Evolutionary conservation across 64 coral and sea anemone species (phyloP).

Genomic region (Stylophora pistillata): DNA sequence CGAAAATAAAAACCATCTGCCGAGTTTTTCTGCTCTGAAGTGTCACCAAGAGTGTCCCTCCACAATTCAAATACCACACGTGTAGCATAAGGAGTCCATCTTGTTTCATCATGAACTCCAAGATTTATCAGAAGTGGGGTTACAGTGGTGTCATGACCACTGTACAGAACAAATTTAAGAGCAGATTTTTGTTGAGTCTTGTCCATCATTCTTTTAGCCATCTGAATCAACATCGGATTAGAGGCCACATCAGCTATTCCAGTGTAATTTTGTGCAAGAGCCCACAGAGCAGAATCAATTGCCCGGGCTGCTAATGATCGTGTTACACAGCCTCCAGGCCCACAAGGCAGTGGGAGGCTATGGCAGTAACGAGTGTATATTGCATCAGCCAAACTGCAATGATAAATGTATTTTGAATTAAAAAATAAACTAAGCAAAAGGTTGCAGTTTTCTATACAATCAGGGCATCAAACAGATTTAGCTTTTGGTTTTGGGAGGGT

Average conservation of each 20-base stretch:
- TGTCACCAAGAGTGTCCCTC: slow-evolving; percentile 2
- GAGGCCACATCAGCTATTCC: slow-evolving; percentile 38
- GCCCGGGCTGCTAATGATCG: slow-evolving; percentile 22
- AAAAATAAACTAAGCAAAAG: not conserved
- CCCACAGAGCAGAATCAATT: slow-evolving; percentile 41
- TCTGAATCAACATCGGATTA: slow-evolving; percentile 56
- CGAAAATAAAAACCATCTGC: slow-evolving; percentile 49
- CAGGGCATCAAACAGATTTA: no score
- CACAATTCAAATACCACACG: slow-evolving; percentile 81
- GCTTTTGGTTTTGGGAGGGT: no score
- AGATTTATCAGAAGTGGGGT: slow-evolving; percentile 59
- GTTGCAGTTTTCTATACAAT: not conserved
- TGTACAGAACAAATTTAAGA: slow-evolving; percentile 70
- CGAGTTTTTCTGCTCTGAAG: not conserved
- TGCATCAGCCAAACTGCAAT: slow-evolving; percentile 60
- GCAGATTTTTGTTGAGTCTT: slow-evolving; percentile 25
- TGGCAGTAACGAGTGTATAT: slow-evolving; percentile 66
- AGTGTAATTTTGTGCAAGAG: slow-evolving; percentile 49
- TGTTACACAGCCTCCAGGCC: slow-evolving; percentile 71
- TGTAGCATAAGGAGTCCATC: slow-evolving; percentile 67
- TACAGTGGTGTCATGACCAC: slow-evolving; percentile 68
- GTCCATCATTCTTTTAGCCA: slow-evolving; percentile 63
- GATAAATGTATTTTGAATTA: not conserved
- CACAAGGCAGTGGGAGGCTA: slow-evolving; percentile 64
- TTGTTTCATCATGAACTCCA: slow-evolving; percentile 57